Evolutionary conservation across 2,888 invertebrate species (phyloP).

Genomic region (Acanthosepion esculentum): DNA sequence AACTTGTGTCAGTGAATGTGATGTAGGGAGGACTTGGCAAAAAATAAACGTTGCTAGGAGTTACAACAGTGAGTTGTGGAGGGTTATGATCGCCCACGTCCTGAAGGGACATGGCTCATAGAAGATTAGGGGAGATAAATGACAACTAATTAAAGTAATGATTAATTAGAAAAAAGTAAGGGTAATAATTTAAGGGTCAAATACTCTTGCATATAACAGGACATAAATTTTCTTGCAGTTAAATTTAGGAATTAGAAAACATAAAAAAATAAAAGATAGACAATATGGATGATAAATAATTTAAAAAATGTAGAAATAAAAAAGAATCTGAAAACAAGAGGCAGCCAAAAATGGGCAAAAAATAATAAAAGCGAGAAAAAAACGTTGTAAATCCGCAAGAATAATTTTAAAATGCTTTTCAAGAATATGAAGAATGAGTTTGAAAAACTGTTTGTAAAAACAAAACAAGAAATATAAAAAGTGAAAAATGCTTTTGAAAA

Average conservation of each 20-base stretch:
- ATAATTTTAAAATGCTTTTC: not conserved
- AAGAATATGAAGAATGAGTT: not conserved
- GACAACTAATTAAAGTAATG: too few species aligned
- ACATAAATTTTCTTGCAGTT: too few species aligned
- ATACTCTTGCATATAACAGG: too few species aligned
- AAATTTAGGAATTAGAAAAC: not conserved
- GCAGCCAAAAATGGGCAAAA: not conserved
- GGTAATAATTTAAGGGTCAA: too few species aligned
- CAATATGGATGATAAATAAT: not conserved
- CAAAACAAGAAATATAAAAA: not conserved
- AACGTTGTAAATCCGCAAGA: not conserved
- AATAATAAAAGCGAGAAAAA: not conserved
- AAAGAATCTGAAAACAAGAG: not conserved
- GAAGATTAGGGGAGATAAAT: too few species aligned
- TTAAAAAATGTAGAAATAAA: not conserved
- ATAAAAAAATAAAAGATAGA: not conserved
- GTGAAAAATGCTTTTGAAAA: not conserved
- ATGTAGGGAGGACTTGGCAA: too few species aligned
- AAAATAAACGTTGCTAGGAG: too few species aligned
- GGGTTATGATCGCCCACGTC: too few species aligned
- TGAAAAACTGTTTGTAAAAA: not conserved
- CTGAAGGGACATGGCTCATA: too few species aligned
- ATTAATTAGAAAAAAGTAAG: too few species aligned
- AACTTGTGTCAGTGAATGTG: too few species aligned
- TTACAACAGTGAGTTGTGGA: too few species aligned